Conservation (phyloP, 2,797 vertebrate species). For the Margarornis squamiger region DNA sequence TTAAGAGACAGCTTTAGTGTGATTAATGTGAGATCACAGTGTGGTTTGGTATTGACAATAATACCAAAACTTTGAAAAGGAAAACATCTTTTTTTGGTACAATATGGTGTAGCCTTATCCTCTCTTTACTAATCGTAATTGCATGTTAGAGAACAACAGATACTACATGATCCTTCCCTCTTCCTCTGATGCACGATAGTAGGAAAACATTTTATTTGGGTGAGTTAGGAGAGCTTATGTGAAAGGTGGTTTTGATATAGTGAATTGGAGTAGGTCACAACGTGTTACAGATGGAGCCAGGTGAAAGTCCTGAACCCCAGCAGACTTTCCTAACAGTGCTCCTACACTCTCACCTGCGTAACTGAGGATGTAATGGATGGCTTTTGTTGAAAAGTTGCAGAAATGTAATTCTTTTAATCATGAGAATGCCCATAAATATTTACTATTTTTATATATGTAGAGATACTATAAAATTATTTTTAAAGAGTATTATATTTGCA, state of each 20-base stretch:
- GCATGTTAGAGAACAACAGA: neutral
- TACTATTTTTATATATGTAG: neutral
- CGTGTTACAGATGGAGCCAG: neutral
- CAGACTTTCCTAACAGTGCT: neutral
- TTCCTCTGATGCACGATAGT: rapidly evolving
- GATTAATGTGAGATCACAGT: neutral
- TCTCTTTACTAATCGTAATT: neutral
- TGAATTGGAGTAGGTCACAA: neutral
- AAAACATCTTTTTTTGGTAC: neutral
- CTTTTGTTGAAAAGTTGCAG: neutral
- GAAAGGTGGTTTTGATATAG: neutral
- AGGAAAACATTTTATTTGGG: neutral
- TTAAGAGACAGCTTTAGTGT: neutral
- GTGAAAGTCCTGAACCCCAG: neutral
- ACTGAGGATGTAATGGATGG: neutral
- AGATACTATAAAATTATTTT: neutral
- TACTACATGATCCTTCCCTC: neutral
- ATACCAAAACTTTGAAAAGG: neutral
- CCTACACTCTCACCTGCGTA: neutral
- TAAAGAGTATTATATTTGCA: neutral
- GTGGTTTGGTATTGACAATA: neutral
- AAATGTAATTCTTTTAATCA: neutral
- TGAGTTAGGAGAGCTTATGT: neutral
- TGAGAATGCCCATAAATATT: neutral
- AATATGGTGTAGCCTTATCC: neutral